Conservation (phyloP, 2,888 invertebrate genomes). For the Sinelater perroti region DNA sequence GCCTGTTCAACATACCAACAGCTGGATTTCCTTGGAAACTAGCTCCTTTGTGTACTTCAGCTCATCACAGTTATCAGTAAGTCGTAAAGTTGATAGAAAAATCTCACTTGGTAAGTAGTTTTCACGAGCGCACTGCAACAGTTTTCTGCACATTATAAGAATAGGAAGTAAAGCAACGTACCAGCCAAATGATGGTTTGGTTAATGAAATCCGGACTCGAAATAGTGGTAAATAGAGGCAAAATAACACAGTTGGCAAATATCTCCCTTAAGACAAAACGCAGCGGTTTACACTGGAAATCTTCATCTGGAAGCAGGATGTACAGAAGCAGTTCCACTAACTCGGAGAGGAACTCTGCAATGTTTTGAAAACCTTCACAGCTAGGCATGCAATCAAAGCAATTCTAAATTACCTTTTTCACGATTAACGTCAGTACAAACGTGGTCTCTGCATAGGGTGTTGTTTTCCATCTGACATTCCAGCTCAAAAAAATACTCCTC, state of each 20-base stretch:
- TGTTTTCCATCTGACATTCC: slow-evolving; percentile 87
- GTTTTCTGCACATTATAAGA: too few species aligned
- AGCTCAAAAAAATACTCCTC: slow-evolving; percentile 88
- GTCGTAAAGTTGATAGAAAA: slow-evolving; percentile 83
- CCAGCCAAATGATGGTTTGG: slow-evolving; percentile 87
- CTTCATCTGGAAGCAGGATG: slow-evolving; percentile 82
- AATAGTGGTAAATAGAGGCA: slow-evolving; percentile 74
- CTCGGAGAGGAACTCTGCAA: slow-evolving; percentile 83
- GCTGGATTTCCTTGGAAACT: slow-evolving; percentile 82
- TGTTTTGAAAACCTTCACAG: not conserved
- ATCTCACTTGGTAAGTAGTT: slow-evolving; percentile 80
- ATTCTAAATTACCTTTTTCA: slow-evolving; percentile 66
- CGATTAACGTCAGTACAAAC: slow-evolving; percentile 76
- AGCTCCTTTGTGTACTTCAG: slow-evolving; percentile 81
- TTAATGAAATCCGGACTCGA: slow-evolving; percentile 93
- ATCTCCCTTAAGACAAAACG: slow-evolving; percentile 78
- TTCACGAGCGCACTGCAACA: slow-evolving; percentile 79
- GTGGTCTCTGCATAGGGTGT: slow-evolving; percentile 78
- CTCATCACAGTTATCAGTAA: slow-evolving; percentile 83
- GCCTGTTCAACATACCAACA: slow-evolving; percentile 63
- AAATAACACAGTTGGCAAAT: slow-evolving; percentile 56
- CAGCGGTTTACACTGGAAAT: slow-evolving; percentile 84
- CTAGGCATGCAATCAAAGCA: not conserved
- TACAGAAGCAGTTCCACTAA: slow-evolving; percentile 84
- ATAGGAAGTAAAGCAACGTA: too few species aligned